Base-by-base conservation (phyloP, 2,888 invertebrate genomes). In the Panorpa germanica region DNA sequence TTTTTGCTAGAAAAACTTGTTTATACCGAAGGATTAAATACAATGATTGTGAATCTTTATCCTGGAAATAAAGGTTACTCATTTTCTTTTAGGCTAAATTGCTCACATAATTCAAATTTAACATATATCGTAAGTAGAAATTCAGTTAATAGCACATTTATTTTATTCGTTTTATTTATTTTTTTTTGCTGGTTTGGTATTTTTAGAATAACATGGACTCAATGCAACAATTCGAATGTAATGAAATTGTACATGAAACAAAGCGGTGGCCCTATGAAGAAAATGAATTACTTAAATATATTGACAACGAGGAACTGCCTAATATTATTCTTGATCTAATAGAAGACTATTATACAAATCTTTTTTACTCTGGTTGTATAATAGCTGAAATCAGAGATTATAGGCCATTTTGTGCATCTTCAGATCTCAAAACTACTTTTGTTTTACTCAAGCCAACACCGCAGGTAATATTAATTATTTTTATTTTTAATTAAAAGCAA, bases 31-130 rank as follows among this genome's bases (percentile, higher is more conserved):
- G 74, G 74, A 52, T 65, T 90, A 44, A 85, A 85, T 52, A 86
- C 85, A 39, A 62, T 91, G 48, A 77, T 90, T 46, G 65, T 91
- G 44, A 91, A 86, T 59, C 63, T 91, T 43, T 85, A 88, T 59
- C 81, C 86, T 35, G 83, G 80, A 33, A 83, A 85, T 59, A 85
- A 88, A 56, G 90, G 90, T 43, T 90, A 85, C 59, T 81, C 85
- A 33, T 45, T 59, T 42, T 49, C 52, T 23, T 44, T 53, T 39
- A 38, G 40, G 31, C 26, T 22, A 52, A 29, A 47, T 52, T 34
- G 47, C 46, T 37, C 49, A 59, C 47, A 37, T 63, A 52, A 43
- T 48, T 50, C 39, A 47, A 57, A 35, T 49, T 55, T 39, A 55
- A 57, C 37, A 54, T 56, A 20, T 59, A 58, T 46, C 48, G 48